Conservation (phyloP, 2,797 vertebrate genomes). For the Pipistrellus pygmaeus region DNA sequence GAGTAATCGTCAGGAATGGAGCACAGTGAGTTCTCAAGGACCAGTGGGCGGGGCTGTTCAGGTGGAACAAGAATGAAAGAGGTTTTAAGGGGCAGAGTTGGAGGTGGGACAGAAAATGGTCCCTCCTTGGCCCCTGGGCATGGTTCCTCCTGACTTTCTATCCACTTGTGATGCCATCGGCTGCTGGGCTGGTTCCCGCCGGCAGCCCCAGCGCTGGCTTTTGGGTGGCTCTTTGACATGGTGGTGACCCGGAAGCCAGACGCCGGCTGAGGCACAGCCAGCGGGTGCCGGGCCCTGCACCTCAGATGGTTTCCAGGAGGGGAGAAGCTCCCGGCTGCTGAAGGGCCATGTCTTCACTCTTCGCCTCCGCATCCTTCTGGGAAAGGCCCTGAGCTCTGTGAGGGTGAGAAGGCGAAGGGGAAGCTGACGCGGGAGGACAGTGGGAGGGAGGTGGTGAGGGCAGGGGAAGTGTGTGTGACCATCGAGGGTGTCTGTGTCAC, state of each 20-base stretch:
- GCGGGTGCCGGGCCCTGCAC: background rate
- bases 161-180: background rate
- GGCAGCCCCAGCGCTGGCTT: background rate
- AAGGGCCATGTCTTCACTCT: slow-evolving; percentile 74
- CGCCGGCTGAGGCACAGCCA: background rate
- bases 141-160: background rate
- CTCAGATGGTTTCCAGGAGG: slow-evolving; percentile 76
- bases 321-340: slow-evolving; percentile 63
- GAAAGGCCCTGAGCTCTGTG: slow-evolving; percentile 57
- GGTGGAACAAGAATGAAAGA: background rate
- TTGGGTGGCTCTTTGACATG: background rate
- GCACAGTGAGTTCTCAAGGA: background rate
- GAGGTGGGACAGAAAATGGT: background rate
- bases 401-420: background rate
- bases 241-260: background rate
- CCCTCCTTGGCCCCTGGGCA: background rate
- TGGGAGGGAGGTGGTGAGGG: background rate
- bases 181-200: too few species aligned
- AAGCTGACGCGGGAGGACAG: background rate
- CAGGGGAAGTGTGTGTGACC: rapidly evolving
- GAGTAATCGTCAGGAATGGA: background rate
- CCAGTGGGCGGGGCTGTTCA: background rate
- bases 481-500: background rate
- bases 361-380: background rate
- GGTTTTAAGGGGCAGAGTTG: background rate